Evolutionary conservation across 2,888 invertebrate genomes (phyloP), one percentile per base, ranked within the genome.

Genomic region (Acleris laterana): DNA sequence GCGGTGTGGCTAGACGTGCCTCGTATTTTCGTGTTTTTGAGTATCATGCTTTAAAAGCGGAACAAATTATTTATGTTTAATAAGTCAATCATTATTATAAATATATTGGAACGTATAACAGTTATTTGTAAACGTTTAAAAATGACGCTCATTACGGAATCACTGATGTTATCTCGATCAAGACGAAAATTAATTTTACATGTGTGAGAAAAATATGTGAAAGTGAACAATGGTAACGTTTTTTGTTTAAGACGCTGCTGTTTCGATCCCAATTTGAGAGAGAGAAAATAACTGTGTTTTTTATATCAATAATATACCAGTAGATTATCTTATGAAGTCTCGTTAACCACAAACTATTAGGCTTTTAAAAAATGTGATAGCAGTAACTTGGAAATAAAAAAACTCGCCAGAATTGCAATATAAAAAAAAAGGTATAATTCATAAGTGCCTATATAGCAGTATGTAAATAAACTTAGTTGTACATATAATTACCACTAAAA

Each of bases 391-490:
- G 69, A 58, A 67, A 71, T 70, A 25, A 70, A 66, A 77, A 73
- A 76, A 74, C 74, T 75, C 75, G 73, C 73, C 66, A 38, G 69
- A 69, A 72, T 73, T 77, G 77, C 78, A 82, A 82, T 77, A 77
- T 74, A 75, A 73, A 72, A 72, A 72, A 72, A 68, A 71, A 51
- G 49, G 55, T 62, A 28, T 78, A 76, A 81, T 81, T 80, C 77
- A 72, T 81, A 80, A 83, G 83, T 85, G 85, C 82, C 85, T 83
- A 71, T 74, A 59, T 65, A 70, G 60, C 58, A 68, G 60, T 68
- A 68, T 70, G 70, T 70, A 70, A 66, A 70, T 70, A 68, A 61
- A 66, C 55, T 22, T 70, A 68, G 55, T 65, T 70, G 70, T 70
- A 70, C 62, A 70, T 70, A 69, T 46, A 32, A 19, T 57, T 66